A percentile compares a stretch with the other conserved stretches of the same genome.
Evolutionary conservation across 2,888 invertebrate genomes (phyloP).

Genomic region (Drosophila helvetica): DNA sequence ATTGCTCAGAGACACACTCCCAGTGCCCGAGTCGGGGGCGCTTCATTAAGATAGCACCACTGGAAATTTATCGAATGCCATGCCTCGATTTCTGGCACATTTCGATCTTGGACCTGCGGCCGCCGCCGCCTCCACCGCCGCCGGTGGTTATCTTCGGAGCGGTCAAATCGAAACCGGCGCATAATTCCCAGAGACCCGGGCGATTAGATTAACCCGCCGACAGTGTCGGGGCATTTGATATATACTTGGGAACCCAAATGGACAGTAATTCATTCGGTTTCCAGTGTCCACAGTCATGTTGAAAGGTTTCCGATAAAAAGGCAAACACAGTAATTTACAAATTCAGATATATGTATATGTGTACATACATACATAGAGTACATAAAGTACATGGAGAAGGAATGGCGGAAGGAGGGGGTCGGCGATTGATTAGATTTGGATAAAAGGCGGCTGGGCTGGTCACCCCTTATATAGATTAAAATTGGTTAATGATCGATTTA

Average conservation of each 20-base stretch:
- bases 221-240: conserved; percentile 25
- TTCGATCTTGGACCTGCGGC: conserved; percentile 41
- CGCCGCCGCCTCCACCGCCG: no score
- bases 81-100: conserved; percentile 22
- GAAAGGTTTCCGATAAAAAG: conserved; percentile 60
- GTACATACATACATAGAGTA: not conserved
- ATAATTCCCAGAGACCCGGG: conserved; percentile 64
- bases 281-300: conserved; percentile 12
- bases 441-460: conserved; percentile 70
- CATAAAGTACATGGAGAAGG: not conserved
- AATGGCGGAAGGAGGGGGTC: not conserved
- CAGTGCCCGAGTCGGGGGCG: conserved; percentile 52
- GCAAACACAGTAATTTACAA: conserved; percentile 42
- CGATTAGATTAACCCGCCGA: conserved; percentile 75
- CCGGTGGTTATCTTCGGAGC: conserved; percentile 57
- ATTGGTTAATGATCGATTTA: conserved; percentile 59
- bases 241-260: conserved; percentile 13
- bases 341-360: conserved; percentile 18
- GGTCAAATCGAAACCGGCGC: conserved; percentile 45
- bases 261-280: conserved; percentile 14
- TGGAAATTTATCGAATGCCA: conserved; percentile 68
- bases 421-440: conserved; percentile 77
- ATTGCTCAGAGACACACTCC: conserved; percentile 36
- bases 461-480: conserved; percentile 74
- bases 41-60: conserved; percentile 78